Conservation (phyloP, 2,113 vertebrate genomes). For the Emydocephalus ijimae region DNA sequence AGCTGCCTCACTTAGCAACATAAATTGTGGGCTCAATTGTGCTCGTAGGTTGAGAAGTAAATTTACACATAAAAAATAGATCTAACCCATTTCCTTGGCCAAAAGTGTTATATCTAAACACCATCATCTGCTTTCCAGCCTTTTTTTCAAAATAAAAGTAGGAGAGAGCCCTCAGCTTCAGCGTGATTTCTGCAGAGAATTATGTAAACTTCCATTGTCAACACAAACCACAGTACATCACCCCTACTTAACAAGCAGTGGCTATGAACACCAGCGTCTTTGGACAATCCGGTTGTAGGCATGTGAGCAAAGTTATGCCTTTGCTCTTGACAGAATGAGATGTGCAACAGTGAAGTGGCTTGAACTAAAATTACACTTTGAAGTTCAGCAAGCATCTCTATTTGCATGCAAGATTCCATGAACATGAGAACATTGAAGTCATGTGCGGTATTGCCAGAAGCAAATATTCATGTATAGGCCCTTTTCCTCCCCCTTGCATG, state of each 20-base stretch:
- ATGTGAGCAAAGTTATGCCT: not conserved
- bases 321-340: not conserved
- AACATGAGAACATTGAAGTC: conserved; percentile 51
- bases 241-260: not conserved
- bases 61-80: not conserved
- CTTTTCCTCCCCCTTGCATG: conserved; percentile 32
- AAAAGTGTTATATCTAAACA: not conserved
- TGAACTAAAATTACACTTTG: conserved; percentile 51
- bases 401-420: conserved; percentile 59
- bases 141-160: not conserved
- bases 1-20: too few species aligned
- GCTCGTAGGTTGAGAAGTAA: too few species aligned
- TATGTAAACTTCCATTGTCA: conserved; percentile 11
- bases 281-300: conserved; percentile 24
- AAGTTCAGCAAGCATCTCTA: conserved; percentile 48
- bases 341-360: conserved; percentile 47
- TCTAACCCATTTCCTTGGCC: not conserved
- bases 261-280: conserved; percentile 21
- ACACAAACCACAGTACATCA: not conserved
- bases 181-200: not conserved
- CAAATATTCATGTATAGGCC: conserved; percentile 39
- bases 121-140: not conserved
- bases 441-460: conserved; percentile 56
- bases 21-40: too few species aligned
- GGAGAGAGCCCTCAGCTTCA: not conserved